phyloP scores from a whole-genome alignment of 2,113 vertebrate species.

The Nipponia nippon region DNA sequence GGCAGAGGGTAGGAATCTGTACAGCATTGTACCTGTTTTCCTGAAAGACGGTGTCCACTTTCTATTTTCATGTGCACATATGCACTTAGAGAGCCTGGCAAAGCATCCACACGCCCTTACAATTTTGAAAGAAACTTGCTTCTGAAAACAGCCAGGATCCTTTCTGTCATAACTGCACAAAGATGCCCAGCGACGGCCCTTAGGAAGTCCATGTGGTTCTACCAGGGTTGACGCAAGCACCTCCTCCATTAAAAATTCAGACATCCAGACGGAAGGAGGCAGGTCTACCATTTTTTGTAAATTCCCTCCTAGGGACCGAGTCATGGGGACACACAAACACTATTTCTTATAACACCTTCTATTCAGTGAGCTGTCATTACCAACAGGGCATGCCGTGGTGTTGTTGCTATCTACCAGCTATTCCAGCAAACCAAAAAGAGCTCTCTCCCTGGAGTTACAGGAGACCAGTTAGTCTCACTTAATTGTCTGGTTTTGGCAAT shows the following conservation, averaged over 20 bases:
- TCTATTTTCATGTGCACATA: fast-evolving
- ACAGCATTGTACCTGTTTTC: not conserved
- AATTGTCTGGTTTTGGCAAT: not conserved
- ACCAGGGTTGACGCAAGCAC: not conserved
- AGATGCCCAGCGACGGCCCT: not conserved
- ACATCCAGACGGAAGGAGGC: fast-evolving
- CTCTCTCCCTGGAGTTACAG: not conserved
- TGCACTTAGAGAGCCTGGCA: not conserved
- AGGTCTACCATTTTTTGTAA: not conserved
- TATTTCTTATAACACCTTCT: not conserved
- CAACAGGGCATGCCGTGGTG: not conserved
- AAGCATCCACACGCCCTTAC: fast-evolving
- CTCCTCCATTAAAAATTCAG: fast-evolving
- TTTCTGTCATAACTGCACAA: not conserved
- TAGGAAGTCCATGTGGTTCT: not conserved
- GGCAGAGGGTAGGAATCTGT: not conserved
- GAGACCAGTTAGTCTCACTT: not conserved
- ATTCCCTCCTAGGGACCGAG: not conserved
- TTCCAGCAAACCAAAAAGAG: not conserved
- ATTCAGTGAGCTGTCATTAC: not conserved
- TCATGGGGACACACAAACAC: not conserved
- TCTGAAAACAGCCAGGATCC: not conserved
- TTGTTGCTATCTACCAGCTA: not conserved
- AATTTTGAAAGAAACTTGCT: not conserved
- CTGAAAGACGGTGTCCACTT: not conserved